Evolutionary conservation across 1,140 invertebrate species (phyloP), one percentile per base, ranked within the genome.

Genomic region (Mizuhopecten yessoensis): DNA sequence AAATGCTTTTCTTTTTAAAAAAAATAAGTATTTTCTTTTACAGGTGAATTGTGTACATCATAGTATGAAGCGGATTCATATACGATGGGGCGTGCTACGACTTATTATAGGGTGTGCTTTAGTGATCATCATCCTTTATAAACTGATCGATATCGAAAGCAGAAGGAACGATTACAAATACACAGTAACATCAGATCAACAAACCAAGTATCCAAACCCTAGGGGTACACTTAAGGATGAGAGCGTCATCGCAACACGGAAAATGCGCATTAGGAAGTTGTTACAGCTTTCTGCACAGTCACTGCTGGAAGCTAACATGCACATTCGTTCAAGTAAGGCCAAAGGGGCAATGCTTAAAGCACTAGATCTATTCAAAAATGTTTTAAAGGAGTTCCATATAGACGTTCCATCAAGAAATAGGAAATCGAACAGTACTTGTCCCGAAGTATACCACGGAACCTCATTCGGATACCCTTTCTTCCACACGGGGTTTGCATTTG

Each of bases 391-490:
- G 11, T 34, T 92, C 10, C 33, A 91, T 34, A 92, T 90, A 42
- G 15, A 34, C 13, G 10, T 92, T 23, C 86, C 90, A 23, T 34
- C 57, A 0, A 86, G 91, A 34, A 87, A 34, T 0, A 29, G 57
- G 7, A 23, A 34, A 39, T 86, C 93, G 20, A 89, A 34, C 39
- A 90, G 88, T 89, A 89, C 92, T 87, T 93, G 93, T 89, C 87
- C 88, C 0, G 93, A 94, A 91, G 23, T 42, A 33, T 94, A 88
- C 86, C 92, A 91, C 39, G 93, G 92, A 34, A 90, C 91, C 11
- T 34, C 49, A 0, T 93, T 89, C 49, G 92, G 91, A 20, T 93
- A 91, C 87, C 93, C 93, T 2, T 92, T 91, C 33, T 94, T 90
- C 45, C 90, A 94, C 34, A 91, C 90, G 45, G 93, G 93, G 5